Percentiles rank a stretch among this genome's conserved stretches.
Conservation (phyloP, 2,113 vertebrate species). For the Myxocyprinus asiaticus region DNA sequence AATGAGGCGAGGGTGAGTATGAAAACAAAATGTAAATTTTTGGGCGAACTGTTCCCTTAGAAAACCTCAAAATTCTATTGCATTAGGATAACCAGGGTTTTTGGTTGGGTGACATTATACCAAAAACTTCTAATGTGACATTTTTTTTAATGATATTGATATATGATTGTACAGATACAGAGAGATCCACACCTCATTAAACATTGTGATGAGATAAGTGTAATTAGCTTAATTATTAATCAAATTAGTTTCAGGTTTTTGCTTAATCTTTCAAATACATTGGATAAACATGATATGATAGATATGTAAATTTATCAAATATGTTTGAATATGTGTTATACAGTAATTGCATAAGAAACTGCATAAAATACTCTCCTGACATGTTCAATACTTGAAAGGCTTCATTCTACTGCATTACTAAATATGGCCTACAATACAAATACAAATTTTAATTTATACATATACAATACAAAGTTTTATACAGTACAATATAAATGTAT, state of each 20-base stretch:
- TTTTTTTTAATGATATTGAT: no score
- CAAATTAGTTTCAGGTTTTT: not conserved
- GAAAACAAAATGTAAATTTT: no score
- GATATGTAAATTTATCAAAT: not conserved
- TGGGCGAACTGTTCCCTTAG: no score
- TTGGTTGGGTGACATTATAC: no score
- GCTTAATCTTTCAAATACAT: not conserved
- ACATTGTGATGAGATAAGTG: not conserved
- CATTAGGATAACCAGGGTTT: no score
- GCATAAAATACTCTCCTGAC: not conserved
- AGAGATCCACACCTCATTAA: no score
- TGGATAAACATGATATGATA: not conserved
- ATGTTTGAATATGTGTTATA: not conserved
- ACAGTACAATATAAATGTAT: not conserved
- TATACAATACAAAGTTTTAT: no score
- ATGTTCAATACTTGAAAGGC: conserved; percentile 3
- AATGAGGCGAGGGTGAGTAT: no score
- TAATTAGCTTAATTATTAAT: not conserved
- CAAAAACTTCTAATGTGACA: no score
- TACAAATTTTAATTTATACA: no score
- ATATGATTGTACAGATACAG: no score
- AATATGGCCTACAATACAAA: not conserved
- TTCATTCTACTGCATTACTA: not conserved
- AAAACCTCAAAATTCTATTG: no score
- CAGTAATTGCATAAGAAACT: not conserved